These are phyloP conservation scores for Aurelia sp. DNA, from an alignment of 30 jellyfish, hydroid and myxozoan species.

Conservation along the genomic window DNA sequence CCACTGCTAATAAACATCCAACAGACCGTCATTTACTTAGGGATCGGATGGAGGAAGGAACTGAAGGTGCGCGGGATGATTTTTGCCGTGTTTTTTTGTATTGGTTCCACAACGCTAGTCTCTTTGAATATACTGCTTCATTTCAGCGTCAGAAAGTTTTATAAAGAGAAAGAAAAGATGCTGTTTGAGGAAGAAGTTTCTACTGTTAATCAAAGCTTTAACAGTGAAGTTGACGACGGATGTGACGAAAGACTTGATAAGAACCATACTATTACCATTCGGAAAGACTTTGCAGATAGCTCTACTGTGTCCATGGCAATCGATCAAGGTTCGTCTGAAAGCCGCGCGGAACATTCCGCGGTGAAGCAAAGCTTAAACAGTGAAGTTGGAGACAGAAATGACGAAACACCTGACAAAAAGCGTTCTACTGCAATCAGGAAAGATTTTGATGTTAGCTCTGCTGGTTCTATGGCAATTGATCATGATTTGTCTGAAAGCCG, in stretches of 20 bases:
- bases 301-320: not conserved
- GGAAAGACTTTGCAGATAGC: not conserved
- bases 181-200: not conserved
- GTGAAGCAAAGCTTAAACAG: not conserved
- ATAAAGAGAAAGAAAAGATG: too few species aligned
- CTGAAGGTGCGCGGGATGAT: constrained; percentile 10
- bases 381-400: not conserved
- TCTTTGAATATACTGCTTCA: not conserved
- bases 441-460: too few species aligned
- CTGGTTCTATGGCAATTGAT: too few species aligned
- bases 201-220: not conserved
- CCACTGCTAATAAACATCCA: constrained; percentile 13
- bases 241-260: not conserved
- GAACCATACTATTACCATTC: not conserved
- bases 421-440: not conserved
- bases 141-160: not conserved
- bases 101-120: not conserved
- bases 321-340: not conserved
- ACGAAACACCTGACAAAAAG: not conserved
- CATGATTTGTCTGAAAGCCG: too few species aligned
- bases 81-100: not conserved
- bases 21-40: constrained; percentile 7
- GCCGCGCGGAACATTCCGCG: not conserved
- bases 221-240: not conserved
- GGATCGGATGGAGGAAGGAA: not conserved